Evolutionary conservation across 1,140 invertebrate species (phyloP), one percentile per base, ranked within the genome.

Genomic region (Dinothrombium tinctorium): DNA sequence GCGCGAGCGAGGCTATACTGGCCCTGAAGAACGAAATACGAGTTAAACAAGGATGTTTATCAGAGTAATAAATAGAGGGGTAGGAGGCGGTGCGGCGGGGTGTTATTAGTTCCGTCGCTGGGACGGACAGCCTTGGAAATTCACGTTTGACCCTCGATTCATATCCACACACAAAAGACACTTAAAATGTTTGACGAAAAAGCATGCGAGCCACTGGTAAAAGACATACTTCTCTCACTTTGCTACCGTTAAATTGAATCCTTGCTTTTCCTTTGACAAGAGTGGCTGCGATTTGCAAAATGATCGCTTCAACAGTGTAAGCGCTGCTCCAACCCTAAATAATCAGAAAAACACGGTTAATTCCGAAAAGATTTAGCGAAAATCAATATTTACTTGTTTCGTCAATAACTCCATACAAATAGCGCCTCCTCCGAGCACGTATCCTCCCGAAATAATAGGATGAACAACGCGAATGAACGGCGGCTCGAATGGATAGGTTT

Each of bases 371-470:
- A 22, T 22, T 11, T 32, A 4, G 15, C 12, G 22, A 44, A 14
- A 26, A 44, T 39, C 29, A 9, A 4, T 15, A 38, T 24, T 22
- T 47, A 56, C 63, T 53, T 96, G 90, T 63, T 94, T 94, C 14
- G 94, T 99, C 19, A 99, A 62, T 41, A 99, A 65, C 58, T 98
- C 94, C 94, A 99, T 98, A 58, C 94, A 98, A 51, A 98, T 92
- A 40, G 92, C 92, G 35, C 92, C 87, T 24, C 68, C 67, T 25
- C 68, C 63, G 12, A 71, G 51, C 15, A 76, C 71, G 55, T 71
- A 74, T 11, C 73, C 74, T 58, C 86, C 87, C 54, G 77, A 78
- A 58, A 99, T 89, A 49, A 95, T 77, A 32, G 94, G 94, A 68
- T 89, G 76, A 20, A 98, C 84, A 19, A 98, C 84, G 50, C 89